Percentiles rank a stretch among this genome's conserved stretches.
These are phyloP conservation scores for Cardiocondyla obscurior DNA, from an alignment of 1,140 invertebrate genomes.

Conservation along the genomic window DNA sequence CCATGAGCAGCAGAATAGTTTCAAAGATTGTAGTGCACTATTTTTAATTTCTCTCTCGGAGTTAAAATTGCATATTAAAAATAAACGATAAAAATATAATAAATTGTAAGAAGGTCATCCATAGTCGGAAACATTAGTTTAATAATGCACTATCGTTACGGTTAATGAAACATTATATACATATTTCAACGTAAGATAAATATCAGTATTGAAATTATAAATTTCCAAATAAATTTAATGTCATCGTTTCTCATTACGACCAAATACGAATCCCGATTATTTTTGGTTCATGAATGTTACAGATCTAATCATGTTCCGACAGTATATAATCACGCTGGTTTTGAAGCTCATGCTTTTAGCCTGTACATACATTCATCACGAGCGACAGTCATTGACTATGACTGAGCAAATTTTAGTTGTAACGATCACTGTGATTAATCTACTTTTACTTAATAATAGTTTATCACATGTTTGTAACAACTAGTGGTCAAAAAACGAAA, in stretches of 20 bases:
- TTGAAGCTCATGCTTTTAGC: neutral
- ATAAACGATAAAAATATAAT: neutral
- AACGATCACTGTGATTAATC: constrained; percentile 17
- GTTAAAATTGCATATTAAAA: neutral
- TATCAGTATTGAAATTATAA: neutral
- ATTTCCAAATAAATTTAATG: neutral
- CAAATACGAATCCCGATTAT: neutral
- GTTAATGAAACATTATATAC: neutral
- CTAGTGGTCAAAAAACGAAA: neutral
- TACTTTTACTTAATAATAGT: neutral
- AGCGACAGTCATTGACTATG: neutral
- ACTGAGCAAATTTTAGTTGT: constrained; percentile 21
- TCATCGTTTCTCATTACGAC: neutral
- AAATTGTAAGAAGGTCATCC: neutral
- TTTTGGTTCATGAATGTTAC: neutral
- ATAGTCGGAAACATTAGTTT: neutral
- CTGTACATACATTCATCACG: neutral
- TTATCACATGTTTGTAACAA: neutral
- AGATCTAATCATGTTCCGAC: constrained; percentile 10
- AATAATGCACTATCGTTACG: neutral
- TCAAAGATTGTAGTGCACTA: neutral
- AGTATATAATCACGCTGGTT: neutral
- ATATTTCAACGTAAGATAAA: neutral
- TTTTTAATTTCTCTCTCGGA: constrained; percentile 21
- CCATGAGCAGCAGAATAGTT: neutral